phyloP scores from a whole-genome alignment of 2,113 vertebrate genomes.

The Lutjanus erythropterus region DNA sequence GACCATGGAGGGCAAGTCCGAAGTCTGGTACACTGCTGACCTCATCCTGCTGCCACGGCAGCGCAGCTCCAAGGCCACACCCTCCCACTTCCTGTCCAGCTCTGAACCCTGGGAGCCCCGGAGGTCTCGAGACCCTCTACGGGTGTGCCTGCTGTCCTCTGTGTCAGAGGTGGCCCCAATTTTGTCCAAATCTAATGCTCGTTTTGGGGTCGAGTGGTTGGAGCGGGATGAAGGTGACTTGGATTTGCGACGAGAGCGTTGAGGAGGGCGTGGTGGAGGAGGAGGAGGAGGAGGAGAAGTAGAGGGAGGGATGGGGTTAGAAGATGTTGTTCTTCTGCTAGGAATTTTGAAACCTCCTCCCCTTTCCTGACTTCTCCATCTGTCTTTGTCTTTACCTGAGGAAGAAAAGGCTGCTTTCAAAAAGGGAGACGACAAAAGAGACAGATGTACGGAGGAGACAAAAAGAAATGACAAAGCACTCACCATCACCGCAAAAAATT shows the following conservation, averaged over 20 bases:
- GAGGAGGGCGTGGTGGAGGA: slow-evolving; percentile 60
- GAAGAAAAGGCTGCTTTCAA: slow-evolving; percentile 58
- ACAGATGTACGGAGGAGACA: neutral
- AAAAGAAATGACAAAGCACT: slow-evolving; percentile 6
- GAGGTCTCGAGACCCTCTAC: slow-evolving; percentile 34
- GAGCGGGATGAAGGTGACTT: slow-evolving; percentile 73
- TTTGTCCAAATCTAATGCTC: slow-evolving; percentile 88
- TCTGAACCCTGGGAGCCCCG: slow-evolving; percentile 66
- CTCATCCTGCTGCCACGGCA: slow-evolving; percentile 86
- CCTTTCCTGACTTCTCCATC: slow-evolving; percentile 70
- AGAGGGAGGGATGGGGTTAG: slow-evolving; percentile 46
- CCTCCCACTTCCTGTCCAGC: slow-evolving; percentile 85
- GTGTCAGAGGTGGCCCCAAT: slow-evolving; percentile 47
- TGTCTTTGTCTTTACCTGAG: slow-evolving; percentile 78
- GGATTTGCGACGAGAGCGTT: slow-evolving; percentile 70
- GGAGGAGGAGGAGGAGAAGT: slow-evolving; percentile 57
- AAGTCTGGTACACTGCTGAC: slow-evolving; percentile 83
- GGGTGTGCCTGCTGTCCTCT: slow-evolving; percentile 16
- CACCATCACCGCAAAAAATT: slow-evolving; percentile 59
- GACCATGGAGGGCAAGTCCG: slow-evolving; percentile 84
- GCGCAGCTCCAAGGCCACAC: slow-evolving; percentile 83
- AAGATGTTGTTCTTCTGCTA: slow-evolving; percentile 68
- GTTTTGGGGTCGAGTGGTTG: slow-evolving; percentile 72
- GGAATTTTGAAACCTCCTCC: slow-evolving; percentile 63
- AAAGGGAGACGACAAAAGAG: slow-evolving; percentile 1